A percentile compares a stretch with the other conserved stretches of the same genome.
These are phyloP conservation scores for Philereme vetulata DNA, from an alignment of 2,888 invertebrate species.

Conservation along the genomic window DNA sequence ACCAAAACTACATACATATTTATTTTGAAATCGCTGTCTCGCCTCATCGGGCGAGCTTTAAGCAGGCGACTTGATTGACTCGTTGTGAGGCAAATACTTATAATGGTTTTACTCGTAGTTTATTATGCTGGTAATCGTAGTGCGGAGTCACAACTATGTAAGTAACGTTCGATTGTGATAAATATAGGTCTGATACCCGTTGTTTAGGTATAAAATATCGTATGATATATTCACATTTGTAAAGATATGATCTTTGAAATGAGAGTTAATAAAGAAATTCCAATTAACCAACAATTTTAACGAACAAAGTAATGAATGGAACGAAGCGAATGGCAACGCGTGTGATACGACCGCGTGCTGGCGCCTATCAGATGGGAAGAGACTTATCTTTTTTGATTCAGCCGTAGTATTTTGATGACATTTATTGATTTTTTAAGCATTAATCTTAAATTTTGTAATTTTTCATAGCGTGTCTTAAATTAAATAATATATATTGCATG, in stretches of 20 bases:
- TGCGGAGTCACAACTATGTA: too few species aligned
- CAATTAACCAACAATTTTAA: constrained; percentile 50
- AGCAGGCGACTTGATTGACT: too few species aligned
- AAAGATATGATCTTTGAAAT: constrained; percentile 18
- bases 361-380: constrained; percentile 40
- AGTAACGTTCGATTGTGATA: too few species aligned
- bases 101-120: too few species aligned
- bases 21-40: too few species aligned
- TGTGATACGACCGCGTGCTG: constrained; percentile 45
- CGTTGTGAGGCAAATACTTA: too few species aligned
- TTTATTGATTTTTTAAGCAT: constrained; percentile 7
- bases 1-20: too few species aligned
- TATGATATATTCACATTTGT: constrained; percentile 2
- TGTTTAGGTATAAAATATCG: neutral
- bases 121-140: too few species aligned
- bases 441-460: too few species aligned
- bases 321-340: constrained; percentile 38
- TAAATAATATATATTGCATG: too few species aligned
- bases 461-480: too few species aligned
- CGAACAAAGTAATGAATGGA: constrained; percentile 44
- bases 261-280: constrained; percentile 29
- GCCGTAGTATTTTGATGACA: constrained; percentile 43
- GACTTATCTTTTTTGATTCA: constrained; percentile 47
- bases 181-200: neutral
- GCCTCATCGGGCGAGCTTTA: too few species aligned